Percentiles rank a stretch among this genome's conserved stretches.
Conservation (phyloP, 2,888 invertebrate species). For the Pyrrhia umbra region DNA sequence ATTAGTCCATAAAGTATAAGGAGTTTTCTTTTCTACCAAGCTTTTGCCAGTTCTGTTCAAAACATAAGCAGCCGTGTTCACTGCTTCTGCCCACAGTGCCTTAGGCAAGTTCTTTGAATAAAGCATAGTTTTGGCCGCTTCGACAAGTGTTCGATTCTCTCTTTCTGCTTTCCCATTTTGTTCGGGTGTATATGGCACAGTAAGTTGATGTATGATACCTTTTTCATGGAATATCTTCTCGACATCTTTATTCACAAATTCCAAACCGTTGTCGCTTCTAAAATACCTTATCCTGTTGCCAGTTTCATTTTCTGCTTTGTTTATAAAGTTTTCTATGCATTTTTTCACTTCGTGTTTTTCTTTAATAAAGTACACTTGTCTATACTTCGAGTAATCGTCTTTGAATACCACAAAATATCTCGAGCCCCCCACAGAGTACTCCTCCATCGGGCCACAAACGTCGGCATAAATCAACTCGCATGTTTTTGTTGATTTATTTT, state of each 20-base stretch:
- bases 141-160: slow-evolving; percentile 1
- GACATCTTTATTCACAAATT: background rate
- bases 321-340: background rate
- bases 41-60: too few relatives aligned
- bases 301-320: background rate
- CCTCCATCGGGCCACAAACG: slow-evolving; percentile 2
- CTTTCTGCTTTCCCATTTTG: background rate
- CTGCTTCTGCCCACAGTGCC: too few relatives aligned
- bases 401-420: slow-evolving; percentile 1
- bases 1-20: too few relatives aligned
- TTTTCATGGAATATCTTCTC: background rate
- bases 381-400: background rate
- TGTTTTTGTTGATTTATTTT: background rate
- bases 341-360: background rate
- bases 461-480: slow-evolving; percentile 1
- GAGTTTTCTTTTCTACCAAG: too few relatives aligned
- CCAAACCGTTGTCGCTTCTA: too few relatives aligned
- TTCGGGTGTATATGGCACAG: background rate
- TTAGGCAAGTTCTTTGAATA: too few relatives aligned
- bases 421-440: background rate
- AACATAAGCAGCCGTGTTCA: too few relatives aligned
- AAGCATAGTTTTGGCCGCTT: too few relatives aligned
- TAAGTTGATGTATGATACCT: background rate
- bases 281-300: background rate
- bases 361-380: background rate